phyloP scores from a whole-genome alignment of 2,797 vertebrate genomes.

The Loriculus beryllinus region DNA sequence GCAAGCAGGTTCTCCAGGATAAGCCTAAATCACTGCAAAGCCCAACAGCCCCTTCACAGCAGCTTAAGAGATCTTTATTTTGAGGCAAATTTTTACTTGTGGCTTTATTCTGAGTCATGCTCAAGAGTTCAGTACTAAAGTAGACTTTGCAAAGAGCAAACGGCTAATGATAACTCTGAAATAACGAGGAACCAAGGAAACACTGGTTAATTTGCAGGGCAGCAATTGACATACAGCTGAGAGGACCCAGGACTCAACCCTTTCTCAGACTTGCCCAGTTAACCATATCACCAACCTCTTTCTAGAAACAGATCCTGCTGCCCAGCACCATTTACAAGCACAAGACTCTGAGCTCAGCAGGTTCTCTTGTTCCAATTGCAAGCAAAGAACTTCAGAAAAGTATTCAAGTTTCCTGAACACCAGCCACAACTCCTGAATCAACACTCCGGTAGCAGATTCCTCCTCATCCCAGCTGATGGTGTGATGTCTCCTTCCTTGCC shows the following conservation, averaged over 20 bases:
- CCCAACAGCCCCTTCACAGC: fast-evolving
- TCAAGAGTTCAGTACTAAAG: background rate
- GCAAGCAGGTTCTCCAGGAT: background rate
- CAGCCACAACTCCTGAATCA: constrained; percentile 31
- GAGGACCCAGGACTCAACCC: background rate
- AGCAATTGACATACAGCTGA: background rate
- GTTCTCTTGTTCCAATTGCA: background rate
- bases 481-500: constrained; percentile 3
- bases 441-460: background rate
- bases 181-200: background rate
- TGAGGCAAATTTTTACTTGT: background rate
- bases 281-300: fast-evolving
- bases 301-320: background rate
- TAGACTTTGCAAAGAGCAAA: background rate
- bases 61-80: background rate
- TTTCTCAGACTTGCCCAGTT: background rate
- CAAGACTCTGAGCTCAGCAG: background rate
- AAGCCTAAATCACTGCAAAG: background rate
- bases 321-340: background rate
- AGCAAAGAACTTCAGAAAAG: background rate
- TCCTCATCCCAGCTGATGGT: constrained; percentile 15
- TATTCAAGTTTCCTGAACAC: constrained; percentile 27
- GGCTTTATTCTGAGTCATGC: background rate
- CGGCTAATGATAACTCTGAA: background rate
- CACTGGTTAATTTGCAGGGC: background rate